Base-by-base conservation (phyloP, 2,113 vertebrate genomes). In the Seriola rivoliana region DNA sequence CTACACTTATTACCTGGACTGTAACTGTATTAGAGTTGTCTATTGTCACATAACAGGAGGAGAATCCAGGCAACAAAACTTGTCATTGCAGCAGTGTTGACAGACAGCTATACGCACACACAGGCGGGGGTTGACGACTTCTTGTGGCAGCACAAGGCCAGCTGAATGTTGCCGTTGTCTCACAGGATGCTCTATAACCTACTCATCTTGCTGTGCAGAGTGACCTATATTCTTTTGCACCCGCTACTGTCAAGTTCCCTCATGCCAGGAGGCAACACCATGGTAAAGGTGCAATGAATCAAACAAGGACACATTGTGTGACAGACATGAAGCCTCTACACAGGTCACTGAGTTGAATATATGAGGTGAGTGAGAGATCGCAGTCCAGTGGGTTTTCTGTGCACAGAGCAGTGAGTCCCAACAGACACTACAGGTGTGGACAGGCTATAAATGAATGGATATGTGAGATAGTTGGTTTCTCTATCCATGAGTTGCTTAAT, bases 201-300 rank as follows among this genome's bases (percentile, higher is more conserved):
- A 4, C 57, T 86, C 80, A 46, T 68, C 71, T 40, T 9, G 14
- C 63, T 71, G 67, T 44, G 32, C 29, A 11, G 3, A 40, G 42
- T 87, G 86, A 82, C 80, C 80, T 48, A 85, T 66, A 75, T 89
- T 81, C 38, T 60, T 36, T 17, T 29, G 6, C 67, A 64, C 55
- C 50, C 1, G 14, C 75, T 50, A 5, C 58, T 75, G 57, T 66
- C 16, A 55, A 23, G n/a, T 36, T 34, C 38, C 58, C 60, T 80
- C 71, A 34, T 32, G 40, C 68, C 69, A 36, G 68, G 70, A 71
- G 80, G 71, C 71, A 63, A 79, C 75, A 78, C 71, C 57, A 54
- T 7, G 32, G 75, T 8, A 10, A 65, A 82, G 71, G 77, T 82
- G 86, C 68, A 75, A 68, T 69, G 76, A 81, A 82, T 84, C 80